Evolutionary conservation across 2,113 vertebrate species (phyloP), one percentile per base, ranked within the genome.

Genomic region (Eurystomus gularis): DNA sequence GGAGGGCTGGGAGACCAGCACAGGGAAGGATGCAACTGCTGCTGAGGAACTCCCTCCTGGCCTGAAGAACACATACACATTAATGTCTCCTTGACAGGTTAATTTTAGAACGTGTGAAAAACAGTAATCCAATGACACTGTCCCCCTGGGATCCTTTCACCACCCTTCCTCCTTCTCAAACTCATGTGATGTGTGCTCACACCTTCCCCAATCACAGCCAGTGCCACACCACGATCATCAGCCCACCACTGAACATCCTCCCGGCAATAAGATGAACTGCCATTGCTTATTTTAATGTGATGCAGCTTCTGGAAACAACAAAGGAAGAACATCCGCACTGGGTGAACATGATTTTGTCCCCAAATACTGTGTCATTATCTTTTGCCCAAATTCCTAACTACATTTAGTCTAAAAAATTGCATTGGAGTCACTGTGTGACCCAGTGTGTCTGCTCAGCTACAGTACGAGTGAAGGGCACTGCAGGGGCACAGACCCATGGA

Each of bases 71-170:
- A 2, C 14, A 19, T 35, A 68, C 44, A 69, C 3, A 1, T 46
- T 88, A 62, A 80, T 7, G 11, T 85, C n/a, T 92, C 60, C 35
- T 35, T 76, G 73, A 44, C 57, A 68, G 85, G 79, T 65, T n/a
- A 79, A 90, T 76, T 76, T 85, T 25, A 76, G 29, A 79, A 92
- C 2, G 20, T 61, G 85, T 79, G 55, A 87, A 79, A 91, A 94
- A 46, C 6, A 46, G 57, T 57, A 91, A 60, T 35, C 85, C 82
- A 77, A 55, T 37, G 73, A n/a, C 49, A 44, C 7, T 46, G 40
- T 17, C 18, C 1, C 40, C 26, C 52, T 44, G 13, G 31, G 18
- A 51, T 18, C 40, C 68, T 86, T 90, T 90, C 58, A 85, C 26
- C 57, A 76, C 79, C 54, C 44, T 3, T 90, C 33, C 5, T 55